Evolutionary conservation across 2,113 vertebrate genomes (phyloP).

Genomic region (Geococcyx californianus): DNA sequence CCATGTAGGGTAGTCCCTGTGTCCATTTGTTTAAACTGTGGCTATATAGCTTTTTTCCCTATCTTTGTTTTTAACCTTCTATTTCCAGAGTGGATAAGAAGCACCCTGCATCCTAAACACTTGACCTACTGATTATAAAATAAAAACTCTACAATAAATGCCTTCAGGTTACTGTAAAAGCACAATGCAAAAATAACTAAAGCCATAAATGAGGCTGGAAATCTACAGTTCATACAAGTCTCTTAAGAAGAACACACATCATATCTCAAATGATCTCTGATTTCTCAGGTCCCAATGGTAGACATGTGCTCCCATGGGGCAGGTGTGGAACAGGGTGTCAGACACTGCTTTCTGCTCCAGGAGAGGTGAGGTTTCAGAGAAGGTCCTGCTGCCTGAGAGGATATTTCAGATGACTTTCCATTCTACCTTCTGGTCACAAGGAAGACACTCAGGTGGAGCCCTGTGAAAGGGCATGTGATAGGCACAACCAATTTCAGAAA

Average conservation of each 20-base stretch:
- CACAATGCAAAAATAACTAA: neutral
- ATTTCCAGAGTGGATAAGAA: neutral
- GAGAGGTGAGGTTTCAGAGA: neutral
- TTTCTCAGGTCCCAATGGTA: neutral
- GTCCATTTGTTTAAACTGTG: neutral
- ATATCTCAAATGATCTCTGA: accelerated
- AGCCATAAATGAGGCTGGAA: neutral
- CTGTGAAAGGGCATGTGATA: neutral
- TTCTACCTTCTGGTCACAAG: neutral
- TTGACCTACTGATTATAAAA: neutral
- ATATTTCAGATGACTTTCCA: neutral
- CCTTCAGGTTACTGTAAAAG: neutral
- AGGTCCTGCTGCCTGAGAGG: neutral
- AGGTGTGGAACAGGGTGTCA: neutral
- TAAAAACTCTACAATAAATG: neutral
- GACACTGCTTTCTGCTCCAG: neutral
- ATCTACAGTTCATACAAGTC: neutral
- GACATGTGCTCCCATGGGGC: neutral
- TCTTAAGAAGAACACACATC: neutral
- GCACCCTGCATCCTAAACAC: neutral
- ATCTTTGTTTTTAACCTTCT: neutral
- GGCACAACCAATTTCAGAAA: neutral
- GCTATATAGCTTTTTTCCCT: neutral
- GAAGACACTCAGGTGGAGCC: neutral
- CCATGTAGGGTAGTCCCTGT: neutral